Evolutionary conservation across 2,888 invertebrate species (phyloP).

Genomic region (Coecobrya sp.): DNA sequence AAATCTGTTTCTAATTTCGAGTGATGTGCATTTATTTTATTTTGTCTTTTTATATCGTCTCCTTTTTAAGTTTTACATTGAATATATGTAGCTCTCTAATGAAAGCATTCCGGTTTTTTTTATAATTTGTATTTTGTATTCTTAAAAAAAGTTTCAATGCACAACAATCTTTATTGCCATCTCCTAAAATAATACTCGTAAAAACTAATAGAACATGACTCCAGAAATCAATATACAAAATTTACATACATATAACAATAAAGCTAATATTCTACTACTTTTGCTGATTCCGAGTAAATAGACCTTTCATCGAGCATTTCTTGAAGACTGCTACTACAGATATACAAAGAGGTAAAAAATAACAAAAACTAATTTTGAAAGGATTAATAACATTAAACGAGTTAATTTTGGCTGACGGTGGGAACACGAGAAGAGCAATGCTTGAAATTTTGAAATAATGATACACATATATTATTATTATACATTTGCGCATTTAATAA

Average conservation of each 20-base stretch:
- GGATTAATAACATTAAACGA: not conserved
- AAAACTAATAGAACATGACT: not conserved
- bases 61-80: not conserved
- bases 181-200: constrained; percentile 45
- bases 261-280: not conserved
- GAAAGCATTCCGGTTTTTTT: not conserved
- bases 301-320: constrained; percentile 14
- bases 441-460: not conserved
- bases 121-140: not conserved
- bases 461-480: not conserved
- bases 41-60: not conserved
- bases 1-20: not conserved
- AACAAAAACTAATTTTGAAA: not conserved
- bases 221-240: not conserved
- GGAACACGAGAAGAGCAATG: constrained; percentile 19
- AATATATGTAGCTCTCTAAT: not conserved
- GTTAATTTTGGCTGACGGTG: constrained; percentile 5
- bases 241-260: too few species aligned
- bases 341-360: constrained; percentile 6
- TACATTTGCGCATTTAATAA: constrained; percentile 9
- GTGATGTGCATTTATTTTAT: not conserved
- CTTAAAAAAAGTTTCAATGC: not conserved
- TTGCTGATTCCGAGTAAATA: not conserved
- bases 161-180: not conserved
- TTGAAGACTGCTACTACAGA: constrained; percentile 31